A percentile compares a stretch with the other conserved stretches of the same genome.
These are phyloP conservation scores for Phyllostomus discolor DNA, from an alignment of 2,113 vertebrate species.

Conservation along the genomic window DNA sequence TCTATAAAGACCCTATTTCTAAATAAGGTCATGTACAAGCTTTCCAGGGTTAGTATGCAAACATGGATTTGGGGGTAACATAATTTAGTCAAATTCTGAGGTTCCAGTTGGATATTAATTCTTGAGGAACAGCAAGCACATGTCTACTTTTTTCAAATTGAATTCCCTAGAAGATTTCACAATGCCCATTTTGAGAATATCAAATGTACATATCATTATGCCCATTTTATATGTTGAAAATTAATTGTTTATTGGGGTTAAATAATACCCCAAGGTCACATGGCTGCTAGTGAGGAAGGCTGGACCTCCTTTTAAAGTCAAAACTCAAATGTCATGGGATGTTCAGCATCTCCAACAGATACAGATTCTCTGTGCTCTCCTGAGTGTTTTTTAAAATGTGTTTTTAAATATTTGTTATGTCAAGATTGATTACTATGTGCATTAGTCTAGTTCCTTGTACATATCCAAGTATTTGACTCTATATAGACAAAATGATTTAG, in stretches of 20 bases:
- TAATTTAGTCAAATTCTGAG: neutral
- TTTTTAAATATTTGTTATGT: conserved; percentile 13
- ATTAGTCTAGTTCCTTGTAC: neutral
- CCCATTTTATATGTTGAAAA: neutral
- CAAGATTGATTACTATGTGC: neutral
- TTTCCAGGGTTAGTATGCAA: neutral
- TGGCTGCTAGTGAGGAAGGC: neutral
- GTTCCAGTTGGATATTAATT: neutral
- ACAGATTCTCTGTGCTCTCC: neutral
- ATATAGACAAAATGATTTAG: neutral
- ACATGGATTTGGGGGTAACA: neutral
- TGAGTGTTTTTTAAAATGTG: neutral
- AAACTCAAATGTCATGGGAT: neutral
- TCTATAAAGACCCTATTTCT: neutral
- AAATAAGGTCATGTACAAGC: neutral
- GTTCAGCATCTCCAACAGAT: neutral
- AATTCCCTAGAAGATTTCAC: neutral
- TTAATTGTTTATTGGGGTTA: neutral
- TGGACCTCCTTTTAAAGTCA: neutral
- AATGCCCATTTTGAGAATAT: neutral
- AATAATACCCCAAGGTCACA: neutral
- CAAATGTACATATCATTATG: neutral
- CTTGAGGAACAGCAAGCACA: neutral
- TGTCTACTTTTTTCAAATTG: neutral
- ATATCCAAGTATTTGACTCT: conserved; percentile 5